Evolutionary conservation across 2,797 vertebrate species (phyloP), one percentile per base, ranked within the genome.

Genomic region (Xiphophorus birchmanni): DNA sequence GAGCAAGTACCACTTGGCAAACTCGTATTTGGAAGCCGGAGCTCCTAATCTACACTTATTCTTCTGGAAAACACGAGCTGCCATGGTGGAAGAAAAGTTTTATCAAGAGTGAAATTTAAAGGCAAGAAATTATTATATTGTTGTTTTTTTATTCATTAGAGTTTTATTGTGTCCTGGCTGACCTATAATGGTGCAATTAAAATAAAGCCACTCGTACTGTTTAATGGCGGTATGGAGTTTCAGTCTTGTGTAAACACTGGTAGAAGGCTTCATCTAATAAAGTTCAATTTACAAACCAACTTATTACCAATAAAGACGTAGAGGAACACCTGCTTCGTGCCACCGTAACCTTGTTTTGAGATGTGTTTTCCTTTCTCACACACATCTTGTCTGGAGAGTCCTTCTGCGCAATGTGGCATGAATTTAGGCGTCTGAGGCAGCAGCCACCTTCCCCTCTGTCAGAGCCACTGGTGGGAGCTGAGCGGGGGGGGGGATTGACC

Each of bases 291-390:
- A 94, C 90, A 94, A 94, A 95, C 91, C 91, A 82, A 93, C 95
- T 96, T 95, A 93, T 92, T 91, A 93, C 87, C 94, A 93, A 94
- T 95, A 94, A 95, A 96, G 87, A 58, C 78, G 88, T 92, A 79
- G 82, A 90, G 87, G 91, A 93, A 93, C 93, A 95, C 94, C 93
- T 95, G 93, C 91, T 91, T 94, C 84, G 80, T 89, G 87, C 84
- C 89, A 93, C 87, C 88, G 85, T 91, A 91, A 93, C 91, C 89
- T 92, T 79, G 75, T 88, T 91, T 92, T 86, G 74, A 89, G 84
- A 77, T 86, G 78, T 84, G 81, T 90, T 90, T 88, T 88, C 75
- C 79, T 93, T 90, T 87, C 80, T 79, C 82, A 72, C 82, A 84
- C 87, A 86, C 82, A 10, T 32, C 85, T 82, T 48, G 82, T 87